phyloP scores from a whole-genome alignment of 2,888 invertebrate species.

The Sarcophaga subvicina region DNA sequence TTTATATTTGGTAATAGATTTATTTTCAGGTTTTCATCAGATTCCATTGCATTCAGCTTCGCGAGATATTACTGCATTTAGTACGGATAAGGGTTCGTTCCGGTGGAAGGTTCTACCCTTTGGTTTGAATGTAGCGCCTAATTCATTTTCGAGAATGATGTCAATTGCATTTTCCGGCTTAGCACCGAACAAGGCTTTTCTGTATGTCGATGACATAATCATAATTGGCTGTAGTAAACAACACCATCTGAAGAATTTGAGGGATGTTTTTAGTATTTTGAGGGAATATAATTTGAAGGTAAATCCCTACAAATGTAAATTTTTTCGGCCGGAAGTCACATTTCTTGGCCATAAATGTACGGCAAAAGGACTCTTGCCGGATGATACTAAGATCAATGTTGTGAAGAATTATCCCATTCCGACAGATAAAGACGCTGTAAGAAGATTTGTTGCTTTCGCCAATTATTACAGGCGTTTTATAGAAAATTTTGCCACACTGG shows the following conservation, averaged over 20 bases:
- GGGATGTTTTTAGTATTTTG: slow-evolving; percentile 38
- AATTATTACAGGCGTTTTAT: too few species aligned
- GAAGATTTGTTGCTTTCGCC: too few species aligned
- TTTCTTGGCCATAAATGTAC: too few species aligned
- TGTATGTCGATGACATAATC: slow-evolving; percentile 72
- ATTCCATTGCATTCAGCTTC: neutral
- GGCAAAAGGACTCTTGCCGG: too few species aligned
- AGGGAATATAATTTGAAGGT: slow-evolving; percentile 45
- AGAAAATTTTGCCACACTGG: slow-evolving; percentile 27
- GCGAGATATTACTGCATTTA: neutral
- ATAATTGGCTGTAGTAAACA: slow-evolving; percentile 38
- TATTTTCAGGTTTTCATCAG: neutral
- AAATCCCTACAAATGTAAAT: slow-evolving; percentile 49
- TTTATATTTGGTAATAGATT: neutral
- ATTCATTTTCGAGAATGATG: slow-evolving; percentile 73
- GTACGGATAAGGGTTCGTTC: neutral
- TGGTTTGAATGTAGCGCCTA: slow-evolving; percentile 66
- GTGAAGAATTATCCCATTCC: too few species aligned
- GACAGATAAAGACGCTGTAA: too few species aligned
- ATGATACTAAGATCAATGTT: neutral
- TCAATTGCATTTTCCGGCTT: slow-evolving; percentile 70
- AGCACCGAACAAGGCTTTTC: slow-evolving; percentile 35
- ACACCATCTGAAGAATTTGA: slow-evolving; percentile 49
- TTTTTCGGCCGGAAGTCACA: neutral
- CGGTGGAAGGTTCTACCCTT: slow-evolving; percentile 66